Evolutionary conservation across 1,140 invertebrate species (phyloP), one percentile per base, ranked within the genome.

Genomic region (Halictus rubicundus): DNA sequence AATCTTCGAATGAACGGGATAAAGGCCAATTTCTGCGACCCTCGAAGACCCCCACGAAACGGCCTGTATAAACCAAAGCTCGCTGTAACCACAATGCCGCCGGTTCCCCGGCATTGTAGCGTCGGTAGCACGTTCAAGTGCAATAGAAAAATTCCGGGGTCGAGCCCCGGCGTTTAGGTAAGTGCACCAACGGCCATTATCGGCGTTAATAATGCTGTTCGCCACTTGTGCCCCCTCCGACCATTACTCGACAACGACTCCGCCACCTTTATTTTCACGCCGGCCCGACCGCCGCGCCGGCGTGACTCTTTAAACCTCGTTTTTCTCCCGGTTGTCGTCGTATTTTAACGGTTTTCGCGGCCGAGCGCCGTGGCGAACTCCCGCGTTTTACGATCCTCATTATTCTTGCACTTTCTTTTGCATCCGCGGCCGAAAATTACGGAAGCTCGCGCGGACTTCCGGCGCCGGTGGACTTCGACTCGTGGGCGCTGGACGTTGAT

Each of bases 181-280:
- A 89, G 82, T 88, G 87, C 83, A 69, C 83, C 72, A 59, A 57
- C 78, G 64, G 54, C 85, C 85, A 88, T 89, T 89, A 86, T 89
- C 86, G 84, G 73, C 80, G 57, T 85, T 87, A 87, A 87, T 85
- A 82, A 85, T 83, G 59, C 63, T 57, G 49, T 64, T 60, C 63
- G 25, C 68, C 57, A 68, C 78, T 84, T 64, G 59, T 81, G 59
- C 42, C 37, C 25, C n/a, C 42, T 37, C 32, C n/a, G 54, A 63
- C 85, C 64, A 71, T 64, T 65, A 71, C 59, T 74, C 65, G 71
- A 71, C 60, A 64, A 83, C 72, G 74, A 60, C 39, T 77, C 27
- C 27, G 52, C 42, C 64, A 49, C 66, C 66, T 73, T 65, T 84
- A 66, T 42, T 69, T 54, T 61, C 69, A 42, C 66, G n/a, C 39